Evolutionary conservation across 2,888 invertebrate genomes (phyloP).

Genomic region (Saturnia japonica): DNA sequence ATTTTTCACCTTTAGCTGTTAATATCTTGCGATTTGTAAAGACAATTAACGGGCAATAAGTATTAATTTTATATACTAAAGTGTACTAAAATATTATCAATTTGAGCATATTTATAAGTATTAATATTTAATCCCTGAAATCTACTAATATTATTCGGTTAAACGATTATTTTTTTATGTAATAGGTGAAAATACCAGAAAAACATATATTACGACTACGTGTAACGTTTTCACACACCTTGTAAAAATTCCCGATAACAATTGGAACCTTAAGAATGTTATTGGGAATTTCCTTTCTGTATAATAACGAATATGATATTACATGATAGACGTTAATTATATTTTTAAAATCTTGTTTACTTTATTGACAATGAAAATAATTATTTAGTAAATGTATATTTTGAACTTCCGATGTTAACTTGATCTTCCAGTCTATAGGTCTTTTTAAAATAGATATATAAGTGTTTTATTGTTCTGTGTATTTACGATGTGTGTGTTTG

Average conservation of each 20-base stretch:
- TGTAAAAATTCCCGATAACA: not conserved
- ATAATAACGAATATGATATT: not conserved
- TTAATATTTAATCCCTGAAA: not conserved
- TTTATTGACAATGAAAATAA: slow-evolving; percentile 15
- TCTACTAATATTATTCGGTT: not conserved
- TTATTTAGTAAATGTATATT: slow-evolving; percentile 1
- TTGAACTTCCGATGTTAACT: no score
- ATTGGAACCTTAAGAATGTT: not conserved
- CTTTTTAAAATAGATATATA: no score
- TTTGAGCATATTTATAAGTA: not conserved
- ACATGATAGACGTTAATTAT: not conserved
- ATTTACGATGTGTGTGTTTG: not conserved
- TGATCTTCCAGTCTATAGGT: not conserved
- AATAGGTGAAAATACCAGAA: not conserved
- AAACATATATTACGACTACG: not conserved
- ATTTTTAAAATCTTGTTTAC: not conserved
- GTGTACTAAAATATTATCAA: not conserved
- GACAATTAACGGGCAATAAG: not conserved
- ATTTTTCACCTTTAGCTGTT: no score
- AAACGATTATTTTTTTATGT: not conserved
- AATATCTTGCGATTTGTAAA: not conserved
- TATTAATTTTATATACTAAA: not conserved
- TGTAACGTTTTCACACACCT: not conserved
- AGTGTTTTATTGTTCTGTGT: not conserved
- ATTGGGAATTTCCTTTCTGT: not conserved